These are phyloP conservation scores for Callipepla squamata DNA, from an alignment of 2,113 vertebrate species.

Conservation along the genomic window DNA sequence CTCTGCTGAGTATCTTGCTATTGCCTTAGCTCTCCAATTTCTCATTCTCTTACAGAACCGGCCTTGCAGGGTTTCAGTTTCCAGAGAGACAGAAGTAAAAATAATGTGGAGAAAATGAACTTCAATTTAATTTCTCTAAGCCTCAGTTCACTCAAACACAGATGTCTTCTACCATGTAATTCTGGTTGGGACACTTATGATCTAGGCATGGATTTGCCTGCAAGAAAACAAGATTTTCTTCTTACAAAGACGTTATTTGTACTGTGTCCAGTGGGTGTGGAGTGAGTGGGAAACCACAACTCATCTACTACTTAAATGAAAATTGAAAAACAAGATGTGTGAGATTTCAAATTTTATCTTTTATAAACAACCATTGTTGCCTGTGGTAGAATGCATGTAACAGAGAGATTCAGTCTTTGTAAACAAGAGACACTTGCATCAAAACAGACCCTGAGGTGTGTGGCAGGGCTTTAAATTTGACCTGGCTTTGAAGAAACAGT, in stretches of 20 bases:
- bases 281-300: background rate
- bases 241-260: constrained; percentile 3
- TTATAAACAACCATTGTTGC: constrained; percentile 21
- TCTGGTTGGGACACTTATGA: background rate
- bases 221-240: constrained; percentile 2
- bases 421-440: constrained; percentile 35
- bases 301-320: constrained; percentile 16
- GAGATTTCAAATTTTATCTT: background rate
- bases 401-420: constrained; percentile 36
- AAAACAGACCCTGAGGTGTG: background rate
- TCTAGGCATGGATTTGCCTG: background rate
- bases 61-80: background rate
- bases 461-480: background rate
- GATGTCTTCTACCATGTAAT: background rate
- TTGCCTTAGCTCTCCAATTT: background rate
- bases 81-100: background rate
- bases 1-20: background rate
- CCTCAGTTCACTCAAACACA: background rate
- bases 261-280: background rate
- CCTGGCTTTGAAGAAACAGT: background rate
- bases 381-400: background rate
- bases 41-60: background rate
- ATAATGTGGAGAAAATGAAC: background rate
- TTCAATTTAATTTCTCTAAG: background rate
- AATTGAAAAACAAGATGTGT: constrained; percentile 23